Evolutionary conservation across 2,113 vertebrate genomes (phyloP).

Genomic region (Strix uralensis): DNA sequence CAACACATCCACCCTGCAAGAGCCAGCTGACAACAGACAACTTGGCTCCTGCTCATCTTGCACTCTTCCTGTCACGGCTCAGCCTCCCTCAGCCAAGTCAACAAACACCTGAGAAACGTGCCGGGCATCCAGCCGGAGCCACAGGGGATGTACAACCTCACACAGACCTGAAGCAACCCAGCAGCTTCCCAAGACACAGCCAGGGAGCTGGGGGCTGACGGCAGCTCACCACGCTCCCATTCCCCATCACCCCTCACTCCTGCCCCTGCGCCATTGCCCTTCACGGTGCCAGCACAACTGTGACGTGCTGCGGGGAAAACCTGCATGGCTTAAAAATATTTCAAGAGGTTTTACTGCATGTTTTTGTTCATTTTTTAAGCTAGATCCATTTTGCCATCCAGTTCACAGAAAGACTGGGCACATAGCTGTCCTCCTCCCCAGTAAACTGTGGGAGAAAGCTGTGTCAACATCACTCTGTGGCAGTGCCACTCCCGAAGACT

Average conservation of each 20-base stretch:
- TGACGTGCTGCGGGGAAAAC: background rate
- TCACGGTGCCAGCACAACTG: background rate
- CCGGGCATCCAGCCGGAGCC: background rate
- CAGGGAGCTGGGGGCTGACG: background rate
- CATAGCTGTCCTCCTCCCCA: background rate
- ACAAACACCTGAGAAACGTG: background rate
- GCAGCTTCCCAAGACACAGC: background rate
- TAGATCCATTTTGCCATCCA: background rate
- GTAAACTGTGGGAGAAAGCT: background rate
- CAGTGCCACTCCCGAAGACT: background rate
- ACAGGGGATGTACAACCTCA: background rate
- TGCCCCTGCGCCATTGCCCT: background rate
- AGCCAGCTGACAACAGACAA: background rate
- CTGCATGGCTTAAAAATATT: background rate
- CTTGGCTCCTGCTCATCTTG: background rate
- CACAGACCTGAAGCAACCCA: background rate
- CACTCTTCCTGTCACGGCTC: background rate
- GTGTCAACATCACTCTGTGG: background rate
- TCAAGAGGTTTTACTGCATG: background rate
- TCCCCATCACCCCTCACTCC: accelerated
- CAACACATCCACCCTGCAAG: background rate
- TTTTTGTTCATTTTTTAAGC: background rate
- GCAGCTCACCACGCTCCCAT: background rate
- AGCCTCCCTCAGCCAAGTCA: background rate
- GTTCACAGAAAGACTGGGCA: background rate